Percentiles rank a stretch among this genome's conserved stretches.
phyloP scores from a whole-genome alignment of 1,140 invertebrate genomes.

The Zaprionus tsacasi region DNA sequence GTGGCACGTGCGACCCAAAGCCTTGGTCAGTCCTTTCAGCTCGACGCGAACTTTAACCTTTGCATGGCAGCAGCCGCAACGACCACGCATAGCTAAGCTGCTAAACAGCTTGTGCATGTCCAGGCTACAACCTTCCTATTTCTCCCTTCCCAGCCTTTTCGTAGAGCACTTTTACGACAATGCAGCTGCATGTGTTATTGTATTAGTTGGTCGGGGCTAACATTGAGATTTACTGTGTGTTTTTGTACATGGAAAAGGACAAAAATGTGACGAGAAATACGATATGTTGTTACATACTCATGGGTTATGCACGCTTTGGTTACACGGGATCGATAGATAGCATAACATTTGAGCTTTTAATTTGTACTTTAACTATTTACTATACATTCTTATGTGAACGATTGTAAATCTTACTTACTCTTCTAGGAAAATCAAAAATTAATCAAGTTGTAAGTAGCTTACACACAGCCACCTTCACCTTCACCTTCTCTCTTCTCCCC shows the following conservation, averaged over 20 bases:
- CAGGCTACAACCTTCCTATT: background rate
- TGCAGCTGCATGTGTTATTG: slow-evolving; percentile 61
- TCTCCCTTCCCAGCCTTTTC: background rate
- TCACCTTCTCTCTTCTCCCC: background rate
- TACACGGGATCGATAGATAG: background rate
- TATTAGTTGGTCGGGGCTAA: slow-evolving; percentile 62
- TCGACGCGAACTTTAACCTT: slow-evolving; percentile 67
- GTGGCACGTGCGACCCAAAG: slow-evolving; percentile 48
- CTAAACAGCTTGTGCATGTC: slow-evolving; percentile 61
- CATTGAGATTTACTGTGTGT: slow-evolving; percentile 65
- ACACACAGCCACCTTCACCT: background rate
- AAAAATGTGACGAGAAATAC: slow-evolving; percentile 2
- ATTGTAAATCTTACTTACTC: background rate
- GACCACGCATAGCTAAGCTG: slow-evolving; percentile 43
- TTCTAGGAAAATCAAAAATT: slow-evolving; percentile 3
- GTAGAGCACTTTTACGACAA: slow-evolving; percentile 46
- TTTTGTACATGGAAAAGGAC: slow-evolving; percentile 17
- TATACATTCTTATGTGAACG: background rate
- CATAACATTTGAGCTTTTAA: background rate
- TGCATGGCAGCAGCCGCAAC: slow-evolving; percentile 1
- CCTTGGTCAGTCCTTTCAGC: slow-evolving; percentile 12
- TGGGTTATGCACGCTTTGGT: background rate
- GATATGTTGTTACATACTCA: background rate
- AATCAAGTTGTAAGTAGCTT: slow-evolving; percentile 18
- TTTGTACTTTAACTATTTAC: background rate